Conservation (phyloP, 2,113 vertebrate genomes). For the Ploceus nigricollis region DNA sequence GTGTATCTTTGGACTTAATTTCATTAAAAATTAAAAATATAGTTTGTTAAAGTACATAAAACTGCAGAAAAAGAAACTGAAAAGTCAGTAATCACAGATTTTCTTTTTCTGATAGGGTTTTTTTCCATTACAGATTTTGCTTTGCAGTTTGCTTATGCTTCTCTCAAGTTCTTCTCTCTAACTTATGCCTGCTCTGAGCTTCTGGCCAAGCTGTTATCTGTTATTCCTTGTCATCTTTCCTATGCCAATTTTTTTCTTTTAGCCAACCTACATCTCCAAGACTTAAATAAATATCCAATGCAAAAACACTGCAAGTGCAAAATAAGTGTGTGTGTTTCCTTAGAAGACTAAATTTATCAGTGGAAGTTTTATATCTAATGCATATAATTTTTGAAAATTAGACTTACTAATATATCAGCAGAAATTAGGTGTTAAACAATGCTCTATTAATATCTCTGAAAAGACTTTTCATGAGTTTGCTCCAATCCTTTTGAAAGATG, state of each 20-base stretch:
- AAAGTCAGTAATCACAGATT: background rate
- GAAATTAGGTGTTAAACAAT: background rate
- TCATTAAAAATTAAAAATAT: background rate
- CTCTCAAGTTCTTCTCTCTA: background rate
- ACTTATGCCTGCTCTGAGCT: background rate
- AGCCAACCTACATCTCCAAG: background rate
- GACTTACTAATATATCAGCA: background rate
- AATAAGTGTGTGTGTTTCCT: background rate
- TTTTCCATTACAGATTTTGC: background rate
- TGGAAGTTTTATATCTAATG: background rate
- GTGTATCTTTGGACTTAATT: background rate
- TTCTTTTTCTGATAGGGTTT: background rate
- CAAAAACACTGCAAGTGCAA: background rate
- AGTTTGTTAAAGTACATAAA: background rate
- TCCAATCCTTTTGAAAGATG: background rate
- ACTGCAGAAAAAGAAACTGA: background rate
- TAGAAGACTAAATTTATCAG: background rate
- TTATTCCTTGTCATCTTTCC: background rate
- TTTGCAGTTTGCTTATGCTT: background rate
- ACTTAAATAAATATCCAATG: background rate
- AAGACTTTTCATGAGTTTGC: background rate
- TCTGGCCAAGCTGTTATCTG: background rate
- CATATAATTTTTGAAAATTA: background rate
- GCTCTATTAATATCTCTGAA: background rate
- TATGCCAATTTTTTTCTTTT: background rate